phyloP scores from a whole-genome alignment of 2,113 vertebrate species.

The Lasiurus borealis region DNA sequence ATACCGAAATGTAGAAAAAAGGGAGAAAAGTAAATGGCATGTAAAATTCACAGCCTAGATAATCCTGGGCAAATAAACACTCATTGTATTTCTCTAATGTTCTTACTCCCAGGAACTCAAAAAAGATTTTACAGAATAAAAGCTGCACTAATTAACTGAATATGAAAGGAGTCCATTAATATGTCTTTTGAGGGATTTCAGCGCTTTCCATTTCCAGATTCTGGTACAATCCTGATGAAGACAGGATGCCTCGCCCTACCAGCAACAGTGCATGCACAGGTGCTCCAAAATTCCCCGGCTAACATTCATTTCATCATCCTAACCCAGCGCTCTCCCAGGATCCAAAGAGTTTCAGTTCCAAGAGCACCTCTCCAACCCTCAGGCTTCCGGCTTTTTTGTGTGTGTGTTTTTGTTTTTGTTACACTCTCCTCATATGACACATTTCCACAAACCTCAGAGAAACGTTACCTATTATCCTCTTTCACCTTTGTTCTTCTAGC shows the following conservation, averaged over 20 bases:
- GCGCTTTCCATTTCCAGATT: conserved; percentile 4
- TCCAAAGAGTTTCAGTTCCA: neutral
- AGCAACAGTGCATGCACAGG: neutral
- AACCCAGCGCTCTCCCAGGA: neutral
- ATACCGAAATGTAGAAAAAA: conserved; percentile 1
- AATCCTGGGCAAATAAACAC: conserved; percentile 19
- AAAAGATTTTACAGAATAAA: conserved; percentile 49
- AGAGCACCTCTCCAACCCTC: neutral
- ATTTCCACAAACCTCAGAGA: neutral
- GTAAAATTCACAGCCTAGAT: conserved; percentile 32
- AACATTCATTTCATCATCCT: neutral
- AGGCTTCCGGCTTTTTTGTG: neutral
- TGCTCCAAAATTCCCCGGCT: neutral
- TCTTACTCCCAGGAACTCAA: conserved; percentile 16
- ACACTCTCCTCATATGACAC: neutral
- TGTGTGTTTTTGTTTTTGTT: neutral
- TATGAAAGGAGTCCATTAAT: conserved; percentile 6
- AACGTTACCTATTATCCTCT: neutral
- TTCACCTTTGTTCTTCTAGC: neutral
- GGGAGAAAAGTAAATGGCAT: conserved; percentile 23
- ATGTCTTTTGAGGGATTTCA: conserved; percentile 7
- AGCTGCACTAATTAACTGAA: neutral
- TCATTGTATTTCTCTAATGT: conserved; percentile 25
- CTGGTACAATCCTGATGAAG: neutral
- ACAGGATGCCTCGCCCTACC: neutral